Evolutionary conservation across 2,888 invertebrate species (phyloP).

Genomic region (Blomia tropicalis): DNA sequence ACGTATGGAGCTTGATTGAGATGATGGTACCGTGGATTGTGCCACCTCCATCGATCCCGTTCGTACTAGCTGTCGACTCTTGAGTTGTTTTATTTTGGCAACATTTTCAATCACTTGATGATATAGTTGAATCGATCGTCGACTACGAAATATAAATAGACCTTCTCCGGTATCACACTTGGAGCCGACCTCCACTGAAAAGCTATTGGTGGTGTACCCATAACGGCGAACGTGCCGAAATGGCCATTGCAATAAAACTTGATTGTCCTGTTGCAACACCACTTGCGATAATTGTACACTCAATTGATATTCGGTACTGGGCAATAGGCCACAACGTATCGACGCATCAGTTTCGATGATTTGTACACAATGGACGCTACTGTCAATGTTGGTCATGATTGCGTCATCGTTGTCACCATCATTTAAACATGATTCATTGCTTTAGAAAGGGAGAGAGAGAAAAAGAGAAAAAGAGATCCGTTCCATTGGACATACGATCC

Average conservation of each 20-base stretch:
- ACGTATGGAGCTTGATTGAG: neutral
- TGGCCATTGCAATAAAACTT: conserved; percentile 31
- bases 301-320: conserved; percentile 11
- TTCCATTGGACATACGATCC: too few species aligned
- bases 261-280: conserved; percentile 3
- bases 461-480: too few species aligned
- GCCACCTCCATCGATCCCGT: neutral
- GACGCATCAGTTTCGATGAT: conserved; percentile 30
- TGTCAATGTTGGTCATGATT: too few species aligned
- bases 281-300: neutral
- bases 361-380: conserved; percentile 23
- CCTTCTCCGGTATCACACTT: conserved; percentile 34
- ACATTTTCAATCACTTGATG: conserved; percentile 13
- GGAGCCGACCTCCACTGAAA: conserved; percentile 34
- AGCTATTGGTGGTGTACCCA: conserved; percentile 31
- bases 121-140: conserved; percentile 23
- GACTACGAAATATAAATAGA: conserved; percentile 29
- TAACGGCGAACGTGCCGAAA: conserved; percentile 33
- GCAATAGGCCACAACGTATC: conserved; percentile 26
- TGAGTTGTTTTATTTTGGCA: conserved; percentile 2
- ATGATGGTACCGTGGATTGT: neutral
- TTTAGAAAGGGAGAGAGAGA: too few species aligned
- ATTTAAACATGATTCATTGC: too few species aligned
- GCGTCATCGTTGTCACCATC: too few species aligned
- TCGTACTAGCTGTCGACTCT: neutral